Evolutionary conservation across 2,888 invertebrate genomes (phyloP).

Genomic region (Eugnorisma glareosa): DNA sequence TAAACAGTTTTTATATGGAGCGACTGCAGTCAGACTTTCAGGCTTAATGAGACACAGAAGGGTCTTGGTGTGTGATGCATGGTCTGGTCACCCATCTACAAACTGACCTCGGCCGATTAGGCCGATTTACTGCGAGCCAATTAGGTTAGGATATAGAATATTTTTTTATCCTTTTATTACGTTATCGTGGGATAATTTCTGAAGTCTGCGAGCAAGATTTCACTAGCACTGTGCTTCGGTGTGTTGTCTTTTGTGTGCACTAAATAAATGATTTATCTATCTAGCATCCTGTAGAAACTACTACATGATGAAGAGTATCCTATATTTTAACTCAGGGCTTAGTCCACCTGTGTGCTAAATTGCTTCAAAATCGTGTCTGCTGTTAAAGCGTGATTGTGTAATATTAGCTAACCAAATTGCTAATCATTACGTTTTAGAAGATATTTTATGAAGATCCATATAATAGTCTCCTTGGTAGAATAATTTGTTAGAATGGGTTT

Average conservation of each 20-base stretch:
- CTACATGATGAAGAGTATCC: neutral
- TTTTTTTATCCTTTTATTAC: neutral
- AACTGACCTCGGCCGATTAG: neutral
- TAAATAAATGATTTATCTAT: too few relatives aligned
- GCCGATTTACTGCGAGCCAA: too few relatives aligned
- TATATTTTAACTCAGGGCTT: neutral
- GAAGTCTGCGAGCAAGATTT: neutral
- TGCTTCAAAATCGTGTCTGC: neutral
- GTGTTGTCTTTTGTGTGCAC: too few relatives aligned
- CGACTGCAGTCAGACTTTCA: neutral
- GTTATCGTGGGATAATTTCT: neutral
- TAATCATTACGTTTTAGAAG: neutral
- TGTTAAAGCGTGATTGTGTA: neutral
- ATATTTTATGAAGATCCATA: neutral
- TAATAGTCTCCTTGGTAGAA: too few relatives aligned
- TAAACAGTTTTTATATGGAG: neutral
- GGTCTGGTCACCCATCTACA: neutral
- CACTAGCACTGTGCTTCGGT: too few relatives aligned
- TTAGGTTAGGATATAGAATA: neutral
- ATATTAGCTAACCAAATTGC: neutral
- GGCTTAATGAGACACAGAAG: neutral
- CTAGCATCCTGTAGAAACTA: neutral
- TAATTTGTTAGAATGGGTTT: neutral
- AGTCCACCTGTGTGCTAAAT: neutral
- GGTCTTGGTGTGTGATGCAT: neutral